These are phyloP conservation scores for Hippolais icterina DNA, from an alignment of 2,113 vertebrate genomes.

Conservation along the genomic window DNA sequence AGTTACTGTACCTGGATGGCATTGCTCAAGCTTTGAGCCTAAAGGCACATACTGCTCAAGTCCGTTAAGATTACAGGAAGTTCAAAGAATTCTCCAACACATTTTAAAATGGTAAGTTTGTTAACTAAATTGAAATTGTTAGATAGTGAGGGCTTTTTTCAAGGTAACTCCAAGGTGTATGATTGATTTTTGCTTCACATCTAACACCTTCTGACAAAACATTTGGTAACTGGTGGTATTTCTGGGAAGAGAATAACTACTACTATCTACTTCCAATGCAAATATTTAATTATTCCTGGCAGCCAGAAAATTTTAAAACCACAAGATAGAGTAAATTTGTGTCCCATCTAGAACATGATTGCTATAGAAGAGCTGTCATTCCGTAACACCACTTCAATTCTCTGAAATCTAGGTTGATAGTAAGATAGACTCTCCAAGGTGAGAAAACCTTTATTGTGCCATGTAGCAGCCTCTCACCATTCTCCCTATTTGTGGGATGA, in stretches of 20 bases:
- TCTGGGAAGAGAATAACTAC: neutral
- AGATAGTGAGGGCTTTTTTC: neutral
- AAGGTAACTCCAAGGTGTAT: neutral
- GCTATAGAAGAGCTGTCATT: neutral
- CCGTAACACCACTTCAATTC: neutral
- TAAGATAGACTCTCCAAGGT: neutral
- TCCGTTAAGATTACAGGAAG: neutral
- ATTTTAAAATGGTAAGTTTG: neutral
- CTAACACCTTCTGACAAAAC: neutral
- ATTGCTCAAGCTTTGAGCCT: neutral
- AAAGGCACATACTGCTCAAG: neutral
- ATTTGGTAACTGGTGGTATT: neutral
- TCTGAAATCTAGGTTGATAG: neutral
- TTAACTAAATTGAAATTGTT: neutral
- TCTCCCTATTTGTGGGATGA: neutral
- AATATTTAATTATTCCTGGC: neutral
- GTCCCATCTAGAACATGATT: neutral
- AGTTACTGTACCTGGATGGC: neutral
- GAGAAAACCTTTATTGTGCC: neutral
- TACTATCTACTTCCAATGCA: neutral
- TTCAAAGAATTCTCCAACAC: neutral
- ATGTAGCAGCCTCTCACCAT: neutral
- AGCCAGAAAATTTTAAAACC: neutral
- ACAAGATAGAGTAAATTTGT: neutral
- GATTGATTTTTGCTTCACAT: neutral